A percentile compares a stretch with the other conserved stretches of the same genome.
phyloP scores from a whole-genome alignment of 2,113 vertebrate species.

The Periophthalmus modestus region DNA sequence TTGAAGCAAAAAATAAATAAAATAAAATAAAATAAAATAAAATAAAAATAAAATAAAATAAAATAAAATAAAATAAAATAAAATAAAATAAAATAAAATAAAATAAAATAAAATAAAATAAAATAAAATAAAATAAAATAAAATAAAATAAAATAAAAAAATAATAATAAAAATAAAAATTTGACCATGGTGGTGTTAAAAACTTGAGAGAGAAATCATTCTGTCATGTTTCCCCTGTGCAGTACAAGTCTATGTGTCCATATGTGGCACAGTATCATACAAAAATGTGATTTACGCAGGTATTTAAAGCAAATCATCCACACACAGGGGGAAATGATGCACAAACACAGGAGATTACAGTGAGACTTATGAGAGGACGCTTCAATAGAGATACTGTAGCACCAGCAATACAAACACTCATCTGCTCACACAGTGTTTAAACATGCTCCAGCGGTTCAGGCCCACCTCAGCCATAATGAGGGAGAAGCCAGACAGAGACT shows the following conservation, averaged over 20 bases:
- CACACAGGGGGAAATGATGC: slow-evolving; percentile 63
- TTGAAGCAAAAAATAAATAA: no score
- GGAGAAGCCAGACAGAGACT: slow-evolving; percentile 6
- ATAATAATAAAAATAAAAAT: no score
- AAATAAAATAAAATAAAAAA: no score
- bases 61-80: no score
- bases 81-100: no score
- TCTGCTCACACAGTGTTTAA: slow-evolving; percentile 54
- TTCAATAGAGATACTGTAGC: slow-evolving; percentile 64
- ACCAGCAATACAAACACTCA: slow-evolving; percentile 59
- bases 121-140: no score
- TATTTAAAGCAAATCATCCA: slow-evolving; percentile 61
- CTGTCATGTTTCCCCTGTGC: no score
- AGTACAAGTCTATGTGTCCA: background rate
- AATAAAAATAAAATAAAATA: no score
- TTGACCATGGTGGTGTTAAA: no score
- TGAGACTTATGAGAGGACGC: slow-evolving; percentile 50
- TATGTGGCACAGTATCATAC: slow-evolving; percentile 13
- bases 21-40: no score
- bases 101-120: no score
- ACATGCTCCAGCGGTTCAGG: slow-evolving; percentile 49
- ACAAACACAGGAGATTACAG: slow-evolving; percentile 69
- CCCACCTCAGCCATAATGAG: slow-evolving; percentile 28
- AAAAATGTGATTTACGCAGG: slow-evolving; percentile 62
- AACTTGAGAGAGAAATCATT: no score